Base-by-base conservation (phyloP, 2,797 vertebrate genomes). In the Lagodon rhomboides region DNA sequence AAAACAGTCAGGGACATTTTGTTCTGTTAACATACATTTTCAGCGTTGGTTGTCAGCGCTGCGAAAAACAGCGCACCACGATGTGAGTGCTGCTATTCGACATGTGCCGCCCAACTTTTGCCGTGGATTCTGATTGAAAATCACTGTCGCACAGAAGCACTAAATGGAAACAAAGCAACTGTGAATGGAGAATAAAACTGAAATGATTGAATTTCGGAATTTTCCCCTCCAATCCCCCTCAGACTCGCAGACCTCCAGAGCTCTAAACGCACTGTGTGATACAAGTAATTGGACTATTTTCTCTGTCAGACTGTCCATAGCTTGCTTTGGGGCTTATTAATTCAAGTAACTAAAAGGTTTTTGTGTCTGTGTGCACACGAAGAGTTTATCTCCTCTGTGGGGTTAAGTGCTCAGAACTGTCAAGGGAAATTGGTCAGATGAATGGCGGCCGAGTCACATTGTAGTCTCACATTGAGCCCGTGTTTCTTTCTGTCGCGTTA, bases 311-410 rank as follows among this genome's bases (percentile, higher is more conserved):
- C 70, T 73, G 80, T 69, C 73, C 80, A 68, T 73, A 75, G 64
- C 77, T 86, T 80, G 79, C 76, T 73, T 81, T 84, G 34, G 68
- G 77, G 68, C 80, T 86, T 91, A 87, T 90, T 92, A 91, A 90
- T 92, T 88, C 79, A 92, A 95, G 91, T 91, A 82, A 79, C 88
- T 80, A 80, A 82, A 92, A 95, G 44, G 85, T 81, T 68, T 70
- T 41, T 69, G 9, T 54, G 30, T 62, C 51, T 59, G 25, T 55
- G 13, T 23, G 1, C 20, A 47, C 58, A 54, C 1, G 0, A n/a
- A 3, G 80, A 81, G 92, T 95, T 95, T 94, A 93, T 95, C 93
- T 92, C 88, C 79, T 79, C 73, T 81, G 75, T 84, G 91, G 72
- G 87, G 53, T 80, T 87, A 89, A 88, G 75, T 85, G 80, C 85